A percentile compares a stretch with the other conserved stretches of the same genome.
Conservation (phyloP, 2,113 vertebrate species). For the human region DNA sequence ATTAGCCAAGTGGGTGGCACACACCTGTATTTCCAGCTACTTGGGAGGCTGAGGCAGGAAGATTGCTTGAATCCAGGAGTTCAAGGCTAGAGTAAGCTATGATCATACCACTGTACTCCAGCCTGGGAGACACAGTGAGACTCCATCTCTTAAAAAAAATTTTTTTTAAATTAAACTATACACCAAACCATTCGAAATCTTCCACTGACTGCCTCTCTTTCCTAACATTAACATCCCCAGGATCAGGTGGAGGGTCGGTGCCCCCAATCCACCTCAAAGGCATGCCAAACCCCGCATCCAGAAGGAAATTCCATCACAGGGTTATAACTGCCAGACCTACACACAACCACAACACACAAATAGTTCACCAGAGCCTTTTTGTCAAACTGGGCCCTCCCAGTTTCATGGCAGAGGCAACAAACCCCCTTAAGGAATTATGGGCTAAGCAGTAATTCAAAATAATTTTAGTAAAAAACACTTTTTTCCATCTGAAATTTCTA, state of each 20-base stretch:
- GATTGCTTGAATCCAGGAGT: neutral
- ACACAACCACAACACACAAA: neutral
- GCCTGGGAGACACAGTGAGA: neutral
- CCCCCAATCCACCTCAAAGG: neutral
- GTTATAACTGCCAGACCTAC: neutral
- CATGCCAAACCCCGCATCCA: neutral
- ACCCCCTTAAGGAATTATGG: neutral
- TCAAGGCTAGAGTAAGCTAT: neutral
- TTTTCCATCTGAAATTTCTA: slow-evolving; percentile 23
- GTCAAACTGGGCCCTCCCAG: neutral
- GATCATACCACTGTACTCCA: neutral
- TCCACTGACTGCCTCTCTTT: neutral
- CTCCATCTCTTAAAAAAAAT: neutral
- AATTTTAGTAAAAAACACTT: neutral
- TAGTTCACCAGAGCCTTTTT: neutral
- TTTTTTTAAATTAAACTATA: neutral
- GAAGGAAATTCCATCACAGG: neutral
- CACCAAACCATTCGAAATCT: neutral
- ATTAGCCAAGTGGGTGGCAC: neutral
- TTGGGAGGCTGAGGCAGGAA: neutral
- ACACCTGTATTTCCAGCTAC: neutral
- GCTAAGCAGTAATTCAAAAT: neutral
- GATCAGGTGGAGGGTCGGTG: neutral
- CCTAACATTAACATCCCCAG: neutral
- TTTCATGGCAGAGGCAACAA: neutral